Conservation (phyloP, 2,797 vertebrate genomes). For the Gymnothorax reevesii region DNA sequence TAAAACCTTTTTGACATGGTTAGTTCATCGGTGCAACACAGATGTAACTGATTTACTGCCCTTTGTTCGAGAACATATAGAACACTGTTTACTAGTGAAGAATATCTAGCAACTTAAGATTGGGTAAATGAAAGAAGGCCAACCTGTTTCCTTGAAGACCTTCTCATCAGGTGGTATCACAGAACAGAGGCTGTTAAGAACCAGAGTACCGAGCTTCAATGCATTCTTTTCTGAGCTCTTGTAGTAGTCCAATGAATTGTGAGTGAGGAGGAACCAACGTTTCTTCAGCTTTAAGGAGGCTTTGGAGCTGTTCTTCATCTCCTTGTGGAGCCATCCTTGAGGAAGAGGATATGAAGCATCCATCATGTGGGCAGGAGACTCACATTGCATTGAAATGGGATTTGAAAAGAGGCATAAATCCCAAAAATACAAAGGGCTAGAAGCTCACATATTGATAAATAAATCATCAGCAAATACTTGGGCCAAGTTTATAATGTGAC, state of each 20-base stretch:
- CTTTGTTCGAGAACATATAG: background rate
- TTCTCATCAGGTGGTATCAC: constrained; percentile 90
- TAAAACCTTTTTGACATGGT: background rate
- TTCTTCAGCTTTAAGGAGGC: constrained; percentile 89
- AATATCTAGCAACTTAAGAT: background rate
- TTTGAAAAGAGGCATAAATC: background rate
- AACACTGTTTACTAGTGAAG: background rate
- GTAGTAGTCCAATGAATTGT: constrained; percentile 97
- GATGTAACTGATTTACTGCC: background rate
- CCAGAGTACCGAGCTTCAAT: constrained; percentile 89
- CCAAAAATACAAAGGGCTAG: background rate
- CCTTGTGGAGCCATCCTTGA: constrained; percentile 94
- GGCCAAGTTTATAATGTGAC: background rate
- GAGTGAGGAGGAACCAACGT: constrained; percentile 96
- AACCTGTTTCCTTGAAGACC: constrained; percentile 92
- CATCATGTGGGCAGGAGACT: background rate
- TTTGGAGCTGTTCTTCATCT: constrained; percentile 87
- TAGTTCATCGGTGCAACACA: background rate
- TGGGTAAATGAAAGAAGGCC: constrained; percentile 13
- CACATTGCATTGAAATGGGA: background rate
- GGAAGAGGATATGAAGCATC: constrained; percentile 11
- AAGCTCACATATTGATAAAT: background rate
- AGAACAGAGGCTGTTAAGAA: constrained; percentile 94
- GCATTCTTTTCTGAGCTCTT: constrained; percentile 91
- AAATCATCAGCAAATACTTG: background rate